These are phyloP conservation scores for Pseudolaguvia tuberculata DNA, from an alignment of 2,113 vertebrate species.

Conservation along the genomic window DNA sequence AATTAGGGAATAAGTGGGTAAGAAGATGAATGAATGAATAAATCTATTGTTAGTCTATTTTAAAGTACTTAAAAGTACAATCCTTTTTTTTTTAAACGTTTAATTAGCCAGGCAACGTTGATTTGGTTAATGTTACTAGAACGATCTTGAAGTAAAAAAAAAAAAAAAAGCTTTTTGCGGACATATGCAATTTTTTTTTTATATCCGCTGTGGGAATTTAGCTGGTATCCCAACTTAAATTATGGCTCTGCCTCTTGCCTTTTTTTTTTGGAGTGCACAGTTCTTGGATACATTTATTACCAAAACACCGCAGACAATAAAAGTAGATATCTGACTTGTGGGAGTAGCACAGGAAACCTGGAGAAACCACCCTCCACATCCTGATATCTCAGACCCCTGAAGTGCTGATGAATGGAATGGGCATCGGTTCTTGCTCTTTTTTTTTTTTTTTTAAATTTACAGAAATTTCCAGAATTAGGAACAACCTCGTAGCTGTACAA, in stretches of 20 bases:
- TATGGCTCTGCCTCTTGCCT: not conserved
- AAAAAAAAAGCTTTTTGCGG: not conserved
- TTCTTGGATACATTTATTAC: not conserved
- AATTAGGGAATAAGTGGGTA: no score
- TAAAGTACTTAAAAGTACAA: not conserved
- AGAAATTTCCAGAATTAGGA: not conserved
- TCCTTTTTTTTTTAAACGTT: no score
- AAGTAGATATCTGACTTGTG: not conserved
- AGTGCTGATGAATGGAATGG: not conserved
- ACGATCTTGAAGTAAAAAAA: not conserved
- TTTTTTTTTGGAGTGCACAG: not conserved
- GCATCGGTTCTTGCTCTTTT: not conserved
- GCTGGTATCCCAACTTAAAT: not conserved
- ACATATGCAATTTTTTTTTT: not conserved
- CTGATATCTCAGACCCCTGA: not conserved
- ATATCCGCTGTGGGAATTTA: not conserved
- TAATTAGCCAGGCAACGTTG: not conserved
- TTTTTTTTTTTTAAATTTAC: not conserved
- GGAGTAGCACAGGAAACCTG: slow-evolving; percentile 10
- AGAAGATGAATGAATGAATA: no score
- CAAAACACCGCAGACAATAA: not conserved
- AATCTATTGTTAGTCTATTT: no score
- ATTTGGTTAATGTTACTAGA: no score
- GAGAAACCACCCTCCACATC: slow-evolving; percentile 11
- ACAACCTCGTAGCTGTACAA: not conserved